Evolutionary conservation across 2,797 vertebrate genomes (phyloP).

Genomic region (Hemibagrus guttatus): DNA sequence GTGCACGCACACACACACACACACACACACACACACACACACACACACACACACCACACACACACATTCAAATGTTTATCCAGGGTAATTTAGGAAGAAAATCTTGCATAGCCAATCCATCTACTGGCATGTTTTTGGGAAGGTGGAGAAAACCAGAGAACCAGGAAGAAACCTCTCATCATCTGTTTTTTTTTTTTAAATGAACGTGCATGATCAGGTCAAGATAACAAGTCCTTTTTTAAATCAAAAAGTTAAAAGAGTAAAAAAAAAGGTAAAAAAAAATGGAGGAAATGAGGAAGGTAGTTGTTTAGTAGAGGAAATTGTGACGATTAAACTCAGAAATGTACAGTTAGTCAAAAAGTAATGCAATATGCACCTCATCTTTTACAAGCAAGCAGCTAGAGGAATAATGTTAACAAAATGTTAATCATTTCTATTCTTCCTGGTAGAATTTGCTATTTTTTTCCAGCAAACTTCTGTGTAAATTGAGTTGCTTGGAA

Average conservation of each 20-base stretch:
- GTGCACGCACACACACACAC: neutral
- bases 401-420: neutral
- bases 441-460: neutral
- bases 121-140: neutral
- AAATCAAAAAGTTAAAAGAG: neutral
- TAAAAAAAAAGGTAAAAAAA: neutral
- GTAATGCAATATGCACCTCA: too few relatives aligned
- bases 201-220: neutral
- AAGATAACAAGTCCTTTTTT: neutral
- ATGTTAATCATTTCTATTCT: neutral
- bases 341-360: neutral
- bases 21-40: slow-evolving; percentile 14
- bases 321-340: neutral
- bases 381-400: neutral
- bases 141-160: neutral
- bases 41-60: too few relatives aligned
- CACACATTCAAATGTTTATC: neutral
- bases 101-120: too few relatives aligned
- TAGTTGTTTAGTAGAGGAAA: neutral
- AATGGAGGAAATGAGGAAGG: neutral
- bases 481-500: neutral
- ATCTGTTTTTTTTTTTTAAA: neutral
- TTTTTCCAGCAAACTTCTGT: neutral
- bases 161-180: neutral
- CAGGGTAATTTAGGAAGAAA: neutral